Percentiles rank a stretch among this genome's conserved stretches.
phyloP scores from a whole-genome alignment of 2,888 invertebrate species.

The Eumacrocentrus americanus region DNA sequence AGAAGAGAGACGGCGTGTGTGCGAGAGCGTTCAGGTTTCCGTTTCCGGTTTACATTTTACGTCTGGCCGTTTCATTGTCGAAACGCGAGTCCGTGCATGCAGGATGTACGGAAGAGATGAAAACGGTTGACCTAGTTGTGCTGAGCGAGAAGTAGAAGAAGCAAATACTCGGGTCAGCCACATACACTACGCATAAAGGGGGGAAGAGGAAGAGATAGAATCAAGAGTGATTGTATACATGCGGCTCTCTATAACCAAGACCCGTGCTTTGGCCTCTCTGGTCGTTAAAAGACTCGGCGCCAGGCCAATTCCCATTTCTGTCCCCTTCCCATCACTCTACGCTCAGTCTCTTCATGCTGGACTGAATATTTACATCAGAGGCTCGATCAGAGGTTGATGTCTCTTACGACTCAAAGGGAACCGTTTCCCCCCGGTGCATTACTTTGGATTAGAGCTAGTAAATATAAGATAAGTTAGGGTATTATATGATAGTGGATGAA shows the following conservation, averaged over 20 bases:
- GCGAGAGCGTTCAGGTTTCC: slow-evolving; percentile 44
- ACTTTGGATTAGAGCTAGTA: not conserved
- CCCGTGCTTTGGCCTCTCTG: not conserved
- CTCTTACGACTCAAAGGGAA: too few relatives aligned
- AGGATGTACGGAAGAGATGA: slow-evolving; percentile 41
- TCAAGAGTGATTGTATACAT: not conserved
- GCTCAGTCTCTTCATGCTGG: not conserved
- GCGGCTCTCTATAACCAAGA: not conserved
- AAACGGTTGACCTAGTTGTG: slow-evolving; percentile 44
- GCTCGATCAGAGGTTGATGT: too few relatives aligned
- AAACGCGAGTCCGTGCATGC: slow-evolving; percentile 41
- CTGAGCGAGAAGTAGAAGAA: slow-evolving; percentile 13
- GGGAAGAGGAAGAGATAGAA: slow-evolving; percentile 20
- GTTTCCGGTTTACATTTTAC: slow-evolving; percentile 49
- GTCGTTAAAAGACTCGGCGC: slow-evolving; percentile 14
- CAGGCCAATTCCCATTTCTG: slow-evolving; percentile 10
- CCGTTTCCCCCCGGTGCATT: too few relatives aligned
- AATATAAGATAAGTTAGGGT: not conserved
- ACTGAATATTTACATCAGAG: too few relatives aligned
- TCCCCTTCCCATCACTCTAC: not conserved
- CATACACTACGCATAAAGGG: too few relatives aligned
- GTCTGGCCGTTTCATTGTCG: slow-evolving; percentile 49
- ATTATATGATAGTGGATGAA: too few relatives aligned
- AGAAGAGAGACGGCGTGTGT: slow-evolving; percentile 17
- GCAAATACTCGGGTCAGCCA: slow-evolving; percentile 3